Base-by-base conservation (phyloP, 2,888 invertebrate genomes). In the Cerceris ruficornis region DNA sequence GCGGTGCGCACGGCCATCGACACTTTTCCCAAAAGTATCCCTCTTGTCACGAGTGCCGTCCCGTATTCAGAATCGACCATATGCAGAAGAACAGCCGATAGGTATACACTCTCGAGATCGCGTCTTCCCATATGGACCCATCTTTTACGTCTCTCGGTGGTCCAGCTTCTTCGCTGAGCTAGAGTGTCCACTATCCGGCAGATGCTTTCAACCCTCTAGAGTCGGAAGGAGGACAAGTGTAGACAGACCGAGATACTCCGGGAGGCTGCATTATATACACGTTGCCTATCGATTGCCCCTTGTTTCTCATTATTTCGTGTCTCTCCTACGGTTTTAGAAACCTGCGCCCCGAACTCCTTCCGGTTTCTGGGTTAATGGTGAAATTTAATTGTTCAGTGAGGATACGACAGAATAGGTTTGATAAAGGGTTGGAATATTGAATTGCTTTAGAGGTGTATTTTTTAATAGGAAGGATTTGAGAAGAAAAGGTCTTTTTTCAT, bases 101-200 rank as follows among this genome's bases (percentile, higher is more conserved):
- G 79, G 75, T 77, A 82, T 81, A 80, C 75, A 84, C 75, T 82
- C 76, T 42, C 46, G 17, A 14, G 58, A 52, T 77, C 70, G 70
- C 69, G 62, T 66, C 55, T 50, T 59, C 60, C 69, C 61, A 55
- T 60, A 73, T 62, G 75, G 75, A 64, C 78, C 78, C 74, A 71
- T 58, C 79, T 82, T 79, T 64, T 70, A 72, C 66, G 65, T 65
- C 54, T 73, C 77, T 54, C 70, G 58, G 28, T 50, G 65, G 72
- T 77, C 60, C 73, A 59, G 59, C 74, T 75, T 69, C 67, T 66
- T 50, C 66, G 42, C 61, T 77, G 81, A 81, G 84, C 28, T 88
- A 84, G 84, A 88, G 86, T 88, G 88, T 88, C 88, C 88, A 87
- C 88, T 89, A 85, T 86, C 80, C 77, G 75, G 77, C 80, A 84